Evolutionary conservation across 2,797 vertebrate genomes (phyloP), one percentile per base, ranked within the genome.

Genomic region (Pangasius macronema): DNA sequence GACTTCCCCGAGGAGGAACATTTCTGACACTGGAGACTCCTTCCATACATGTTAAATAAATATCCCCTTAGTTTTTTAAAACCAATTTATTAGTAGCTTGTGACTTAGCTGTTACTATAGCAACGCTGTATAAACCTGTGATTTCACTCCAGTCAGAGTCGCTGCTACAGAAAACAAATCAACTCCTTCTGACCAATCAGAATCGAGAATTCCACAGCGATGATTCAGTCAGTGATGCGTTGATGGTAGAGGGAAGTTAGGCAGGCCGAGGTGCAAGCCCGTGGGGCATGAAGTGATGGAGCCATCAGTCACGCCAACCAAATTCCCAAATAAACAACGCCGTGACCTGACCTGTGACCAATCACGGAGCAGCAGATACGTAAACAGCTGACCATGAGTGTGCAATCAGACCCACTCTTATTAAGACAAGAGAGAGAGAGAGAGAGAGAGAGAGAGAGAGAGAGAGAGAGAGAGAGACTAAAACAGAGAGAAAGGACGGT

Each of bases 371-470:
- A 77, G 83, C 83, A 79, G 82, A 86, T 87, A 91, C 88, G 89
- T 86, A 88, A 88, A 89, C 76, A 87, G 87, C 67, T 83, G 61
- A 81, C 39, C 81, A 67, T 86, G 82, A 84, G 75, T 82, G 27
- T 57, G 92, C 94, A 94, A 92, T 93, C 84, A 91, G 92, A 90
- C 89, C 24, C 91, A 88, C 92, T 86, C 77, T 87, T 88, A 89
- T 92, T 91, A 93, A 91, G 91, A 94, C 94, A 94, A 49, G 77
- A 80, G 81, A 81, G 83, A 81, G n/a, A 53, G 30, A 63, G 80
- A 82, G 82, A 82, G 85, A 85, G 81, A 82, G 83, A 80, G 67
- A 82, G 83, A 80, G 67, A 79, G 30, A 80, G 82, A 81, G 83
- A 76, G n/a, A 53, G 82, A 77, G 83, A 81, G n/a, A 53, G 82